Conservation (phyloP, 1,140 invertebrate genomes). For the Ephestia elutella region DNA sequence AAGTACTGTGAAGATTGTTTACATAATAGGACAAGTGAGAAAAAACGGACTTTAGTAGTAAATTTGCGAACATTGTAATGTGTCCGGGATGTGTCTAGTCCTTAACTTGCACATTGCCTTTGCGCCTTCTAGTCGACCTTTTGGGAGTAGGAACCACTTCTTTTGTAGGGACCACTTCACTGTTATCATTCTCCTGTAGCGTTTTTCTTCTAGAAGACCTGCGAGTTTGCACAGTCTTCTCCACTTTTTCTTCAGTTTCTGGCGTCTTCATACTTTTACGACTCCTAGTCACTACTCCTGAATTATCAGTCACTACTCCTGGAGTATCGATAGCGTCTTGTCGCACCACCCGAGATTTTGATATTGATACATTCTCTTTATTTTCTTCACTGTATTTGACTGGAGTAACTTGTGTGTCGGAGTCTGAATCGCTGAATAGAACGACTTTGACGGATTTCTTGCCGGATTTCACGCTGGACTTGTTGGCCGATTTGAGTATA, state of each 20-base stretch:
- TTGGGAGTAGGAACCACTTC: slow-evolving; percentile 11
- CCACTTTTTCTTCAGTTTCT: slow-evolving; percentile 16
- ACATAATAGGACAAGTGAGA: too few species aligned
- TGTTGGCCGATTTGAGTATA: slow-evolving; percentile 41
- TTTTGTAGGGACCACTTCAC: slow-evolving; percentile 9
- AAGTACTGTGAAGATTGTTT: too few species aligned
- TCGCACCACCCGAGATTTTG: slow-evolving; percentile 20
- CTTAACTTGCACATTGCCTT: slow-evolving; percentile 18
- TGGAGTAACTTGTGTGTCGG: slow-evolving; percentile 18
- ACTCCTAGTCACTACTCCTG: slow-evolving; percentile 42
- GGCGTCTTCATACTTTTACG: slow-evolving; percentile 32
- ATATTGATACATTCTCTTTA: slow-evolving; percentile 22
- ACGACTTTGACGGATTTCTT: slow-evolving; percentile 52
- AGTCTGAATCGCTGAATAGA: slow-evolving; percentile 39
- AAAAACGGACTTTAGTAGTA: too few species aligned
- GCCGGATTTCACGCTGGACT: slow-evolving; percentile 22
- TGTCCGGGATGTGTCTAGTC: too few species aligned
- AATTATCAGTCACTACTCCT: slow-evolving; percentile 36
- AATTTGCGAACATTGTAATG: too few species aligned
- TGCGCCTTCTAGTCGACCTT: slow-evolving; percentile 19
- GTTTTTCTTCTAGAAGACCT: slow-evolving; percentile 28
- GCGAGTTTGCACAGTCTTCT: slow-evolving; percentile 12
- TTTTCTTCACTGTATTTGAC: slow-evolving; percentile 13
- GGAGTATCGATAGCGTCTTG: slow-evolving; percentile 42
- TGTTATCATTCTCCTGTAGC: slow-evolving; percentile 17